These are phyloP conservation scores for Procambarus clarkii DNA, from an alignment of 1,140 invertebrate species.

Conservation along the genomic window DNA sequence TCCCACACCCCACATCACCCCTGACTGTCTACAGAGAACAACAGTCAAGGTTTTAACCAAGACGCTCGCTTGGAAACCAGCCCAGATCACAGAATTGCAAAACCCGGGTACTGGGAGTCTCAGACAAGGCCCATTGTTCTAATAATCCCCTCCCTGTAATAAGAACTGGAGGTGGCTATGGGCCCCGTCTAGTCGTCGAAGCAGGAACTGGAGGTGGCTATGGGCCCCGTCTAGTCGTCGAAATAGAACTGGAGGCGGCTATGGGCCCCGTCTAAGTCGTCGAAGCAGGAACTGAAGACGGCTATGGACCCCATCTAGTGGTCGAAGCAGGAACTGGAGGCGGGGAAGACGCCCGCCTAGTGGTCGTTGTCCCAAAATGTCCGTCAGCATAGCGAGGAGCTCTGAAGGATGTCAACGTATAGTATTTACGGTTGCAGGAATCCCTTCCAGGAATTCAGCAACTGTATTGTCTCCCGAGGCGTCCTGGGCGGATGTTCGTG, in stretches of 20 bases:
- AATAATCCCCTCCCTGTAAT: too few relatives aligned
- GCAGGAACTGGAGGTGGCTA: too few relatives aligned
- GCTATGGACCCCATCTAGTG: too few relatives aligned
- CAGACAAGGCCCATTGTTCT: not conserved
- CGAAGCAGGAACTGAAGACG: too few relatives aligned
- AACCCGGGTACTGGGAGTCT: not conserved
- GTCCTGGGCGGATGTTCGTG: not conserved
- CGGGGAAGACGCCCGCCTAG: too few relatives aligned
- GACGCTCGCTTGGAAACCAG: not conserved
- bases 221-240: too few relatives aligned
- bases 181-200: too few relatives aligned
- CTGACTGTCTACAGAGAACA: not conserved
- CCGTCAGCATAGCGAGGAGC: too few relatives aligned
- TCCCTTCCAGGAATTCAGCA: not conserved
- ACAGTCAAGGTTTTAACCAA: not conserved
- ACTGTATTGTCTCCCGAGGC: not conserved
- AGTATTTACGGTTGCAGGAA: not conserved
- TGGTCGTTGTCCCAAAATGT: too few relatives aligned
- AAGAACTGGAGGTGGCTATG: not conserved
- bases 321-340: too few relatives aligned
- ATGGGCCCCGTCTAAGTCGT: too few relatives aligned
- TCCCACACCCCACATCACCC: not conserved
- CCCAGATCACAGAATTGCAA: not conserved
- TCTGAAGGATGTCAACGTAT: not conserved
- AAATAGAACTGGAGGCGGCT: too few relatives aligned